Percentiles rank a stretch among this genome's conserved stretches.
Conservation (phyloP, 2,113 vertebrate species). For the Paralichthys olivaceus region DNA sequence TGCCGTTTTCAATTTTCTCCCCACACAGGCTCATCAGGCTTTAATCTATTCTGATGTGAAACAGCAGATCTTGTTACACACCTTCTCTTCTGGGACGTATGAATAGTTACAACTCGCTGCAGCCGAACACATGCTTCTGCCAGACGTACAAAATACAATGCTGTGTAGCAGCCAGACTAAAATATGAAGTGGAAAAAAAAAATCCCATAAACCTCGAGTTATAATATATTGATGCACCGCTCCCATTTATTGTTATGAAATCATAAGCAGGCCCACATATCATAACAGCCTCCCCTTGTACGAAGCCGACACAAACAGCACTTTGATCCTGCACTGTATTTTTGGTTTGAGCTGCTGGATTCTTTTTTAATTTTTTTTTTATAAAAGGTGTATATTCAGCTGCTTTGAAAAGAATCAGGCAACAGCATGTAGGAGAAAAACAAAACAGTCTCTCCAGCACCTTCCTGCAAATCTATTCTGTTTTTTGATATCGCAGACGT, state of each 20-base stretch:
- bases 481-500: constrained; percentile 3
- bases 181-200: constrained; percentile 8
- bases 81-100: constrained; percentile 11
- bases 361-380: constrained; percentile 12
- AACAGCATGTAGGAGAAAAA: constrained; percentile 49
- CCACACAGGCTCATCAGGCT: background rate
- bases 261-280: constrained; percentile 29
- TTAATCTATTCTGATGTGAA: constrained; percentile 3
- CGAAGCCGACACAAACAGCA: constrained; percentile 32
- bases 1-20: background rate
- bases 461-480: background rate
- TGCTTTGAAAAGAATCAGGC: constrained; percentile 58
- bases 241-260: constrained; percentile 38
- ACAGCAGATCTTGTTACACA: constrained; percentile 25
- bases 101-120: constrained; percentile 4
- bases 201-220: constrained; percentile 1
- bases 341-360: constrained; percentile 38
- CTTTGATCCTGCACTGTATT: constrained; percentile 55
- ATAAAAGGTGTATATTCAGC: constrained; percentile 10
- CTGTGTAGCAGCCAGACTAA: background rate
- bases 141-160: background rate
- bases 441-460: constrained; percentile 29
- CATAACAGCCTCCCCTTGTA: constrained; percentile 12
- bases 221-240: constrained; percentile 43
- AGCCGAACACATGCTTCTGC: constrained; percentile 24